These are phyloP conservation scores for Uromys caudimaculatus DNA, from an alignment of 2,797 vertebrate genomes.

Conservation along the genomic window DNA sequence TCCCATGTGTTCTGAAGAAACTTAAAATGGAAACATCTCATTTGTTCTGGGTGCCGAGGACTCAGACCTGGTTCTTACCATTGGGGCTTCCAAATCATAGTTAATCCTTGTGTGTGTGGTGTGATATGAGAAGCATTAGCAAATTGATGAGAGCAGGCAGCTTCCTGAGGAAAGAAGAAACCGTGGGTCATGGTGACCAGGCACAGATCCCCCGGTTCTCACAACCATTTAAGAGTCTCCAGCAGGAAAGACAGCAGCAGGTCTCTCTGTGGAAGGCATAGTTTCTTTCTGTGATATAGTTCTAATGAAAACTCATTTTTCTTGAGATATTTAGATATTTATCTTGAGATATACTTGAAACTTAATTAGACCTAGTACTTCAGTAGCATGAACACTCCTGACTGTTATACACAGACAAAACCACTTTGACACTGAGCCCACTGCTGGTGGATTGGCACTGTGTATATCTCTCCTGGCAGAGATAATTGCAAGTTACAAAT, in stretches of 20 bases:
- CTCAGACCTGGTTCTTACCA: neutral
- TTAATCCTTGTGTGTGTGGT: neutral
- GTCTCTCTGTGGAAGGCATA: neutral
- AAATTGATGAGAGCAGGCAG: neutral
- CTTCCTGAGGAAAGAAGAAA: neutral
- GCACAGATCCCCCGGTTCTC: neutral
- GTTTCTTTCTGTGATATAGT: neutral
- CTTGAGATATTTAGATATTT: neutral
- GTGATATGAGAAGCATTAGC: neutral
- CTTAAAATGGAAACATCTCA: neutral
- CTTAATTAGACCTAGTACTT: neutral
- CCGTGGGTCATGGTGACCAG: neutral
- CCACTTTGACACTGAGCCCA: neutral
- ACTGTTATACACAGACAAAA: neutral
- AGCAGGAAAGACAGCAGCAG: fast-evolving
- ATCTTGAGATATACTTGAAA: neutral
- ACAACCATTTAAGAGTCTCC: neutral
- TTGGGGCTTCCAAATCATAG: neutral
- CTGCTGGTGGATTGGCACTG: neutral
- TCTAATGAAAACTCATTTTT: neutral
- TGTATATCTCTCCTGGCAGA: neutral
- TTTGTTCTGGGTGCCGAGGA: neutral
- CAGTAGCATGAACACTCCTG: neutral
- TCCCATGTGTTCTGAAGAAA: neutral
- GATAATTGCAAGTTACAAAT: neutral